A percentile compares a stretch with the other conserved stretches of the same genome.
Conservation (phyloP, 2,113 vertebrate species). For the Hoplias malabaricus region DNA sequence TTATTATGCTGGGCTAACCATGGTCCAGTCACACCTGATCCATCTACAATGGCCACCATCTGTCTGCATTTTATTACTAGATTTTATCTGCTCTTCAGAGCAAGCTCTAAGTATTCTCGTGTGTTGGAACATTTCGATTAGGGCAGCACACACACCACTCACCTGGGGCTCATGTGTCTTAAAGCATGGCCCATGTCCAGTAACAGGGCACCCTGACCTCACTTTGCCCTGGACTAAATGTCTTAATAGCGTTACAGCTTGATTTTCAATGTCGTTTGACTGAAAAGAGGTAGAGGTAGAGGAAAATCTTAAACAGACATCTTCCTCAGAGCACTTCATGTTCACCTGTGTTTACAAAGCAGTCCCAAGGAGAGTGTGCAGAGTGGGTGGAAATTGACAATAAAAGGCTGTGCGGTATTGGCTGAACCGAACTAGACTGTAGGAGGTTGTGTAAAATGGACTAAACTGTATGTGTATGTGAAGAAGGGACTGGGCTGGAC, state of each 20-base stretch:
- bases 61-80: conserved; percentile 45
- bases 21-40: conserved; percentile 28
- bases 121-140: conserved; percentile 25
- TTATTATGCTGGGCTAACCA: conserved; percentile 21
- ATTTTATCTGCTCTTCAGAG: conserved; percentile 36
- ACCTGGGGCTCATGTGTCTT: conserved; percentile 21
- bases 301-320: no score
- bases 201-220: conserved; percentile 27
- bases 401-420: no score
- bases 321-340: no score
- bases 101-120: background rate
- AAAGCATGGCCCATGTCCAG: conserved; percentile 23
- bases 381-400: no score
- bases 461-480: no score
- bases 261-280: background rate
- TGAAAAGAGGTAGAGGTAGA: background rate
- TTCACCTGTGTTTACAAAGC: no score
- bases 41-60: conserved; percentile 36
- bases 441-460: no score
- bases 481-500: no score
- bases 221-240: background rate
- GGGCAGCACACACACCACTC: background rate
- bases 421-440: no score
- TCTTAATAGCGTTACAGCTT: conserved; percentile 6
- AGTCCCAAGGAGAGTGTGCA: no score